Evolutionary conservation across 1,140 invertebrate genomes (phyloP), one percentile per base, ranked within the genome.

Genomic region (Hormaphis cornu): DNA sequence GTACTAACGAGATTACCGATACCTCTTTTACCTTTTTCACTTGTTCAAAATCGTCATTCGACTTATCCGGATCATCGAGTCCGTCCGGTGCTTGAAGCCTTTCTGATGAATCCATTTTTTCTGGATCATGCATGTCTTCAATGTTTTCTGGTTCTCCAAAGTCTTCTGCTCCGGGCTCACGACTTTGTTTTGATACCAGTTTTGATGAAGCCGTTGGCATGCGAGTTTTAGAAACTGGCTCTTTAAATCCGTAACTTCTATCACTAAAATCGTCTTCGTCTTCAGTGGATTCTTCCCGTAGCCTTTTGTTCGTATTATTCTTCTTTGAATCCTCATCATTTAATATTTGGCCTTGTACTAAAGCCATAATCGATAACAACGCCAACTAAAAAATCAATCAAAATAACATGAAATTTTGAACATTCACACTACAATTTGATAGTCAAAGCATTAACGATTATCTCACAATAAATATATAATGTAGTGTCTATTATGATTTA

Each of bases 1-100:
- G 61, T 22, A n/a, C 40, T 12, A 48, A 50, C 7, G 61, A 35
- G 1, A 66, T 50, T 3, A 48, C 26, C 2, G 61, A 26, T 26
- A 66, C 18, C 26, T 66, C 61, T n/a, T 66, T 66, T 20, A 48
- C 28, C 35, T 66, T 66, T 48, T 66, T 66, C 4, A 66, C 42
- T 24, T 35, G 42, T 16, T 66, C n/a, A 12, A 33, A 66, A 16
- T 50, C 44, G 3, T 40, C 37, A 14, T 14, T 14, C 7, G 18
- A 24, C 10, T 30, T 6, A 18, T 63, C 5, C 0, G 37, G 1
- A 12, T 7, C 40, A 3, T 46, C 16, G 14, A 6, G 8, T 6
- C 20, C 46, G 2, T 44, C 26, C 3, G 37, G 9, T 28, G 48
- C 42, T 10, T 35, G 16, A 16, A 48, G 18, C 24, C 35, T 37